A percentile compares a stretch with the other conserved stretches of the same genome.
phyloP scores from a whole-genome alignment of 2,888 invertebrate species.

The Rhogogaster chlorosoma region DNA sequence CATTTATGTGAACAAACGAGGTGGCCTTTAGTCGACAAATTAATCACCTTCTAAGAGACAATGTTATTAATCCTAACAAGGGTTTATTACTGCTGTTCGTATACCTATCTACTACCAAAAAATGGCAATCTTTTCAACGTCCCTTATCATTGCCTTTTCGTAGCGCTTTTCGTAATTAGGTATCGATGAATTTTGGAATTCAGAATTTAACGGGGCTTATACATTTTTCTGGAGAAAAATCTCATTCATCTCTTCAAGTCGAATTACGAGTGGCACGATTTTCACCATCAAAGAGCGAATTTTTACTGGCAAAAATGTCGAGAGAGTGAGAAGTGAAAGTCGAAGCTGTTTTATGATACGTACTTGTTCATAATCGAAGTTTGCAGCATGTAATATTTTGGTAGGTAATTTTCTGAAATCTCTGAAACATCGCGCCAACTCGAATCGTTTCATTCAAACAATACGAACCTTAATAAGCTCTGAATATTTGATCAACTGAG shows the following conservation, averaged over 20 bases:
- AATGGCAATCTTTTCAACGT: not conserved
- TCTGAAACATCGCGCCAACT: not conserved
- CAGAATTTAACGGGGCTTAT: not conserved
- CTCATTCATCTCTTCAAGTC: no score
- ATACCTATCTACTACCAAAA: not conserved
- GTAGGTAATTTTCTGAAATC: not conserved
- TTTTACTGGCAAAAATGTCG: no score
- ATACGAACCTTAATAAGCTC: slow-evolving; percentile 39
- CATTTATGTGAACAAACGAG: slow-evolving; percentile 29
- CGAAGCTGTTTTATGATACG: no score
- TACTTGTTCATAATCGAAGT: no score
- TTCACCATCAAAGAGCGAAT: no score
- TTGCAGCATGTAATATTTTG: not conserved
- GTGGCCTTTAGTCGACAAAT: not conserved
- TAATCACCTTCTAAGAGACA: slow-evolving; percentile 2
- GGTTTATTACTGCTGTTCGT: not conserved
- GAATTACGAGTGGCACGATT: no score
- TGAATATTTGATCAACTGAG: slow-evolving; percentile 39
- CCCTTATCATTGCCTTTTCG: not conserved
- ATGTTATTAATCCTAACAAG: slow-evolving; percentile 4
- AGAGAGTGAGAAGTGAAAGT: no score
- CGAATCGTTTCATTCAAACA: slow-evolving; percentile 1
- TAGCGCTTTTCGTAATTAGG: no score
- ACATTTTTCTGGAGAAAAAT: no score
- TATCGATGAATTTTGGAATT: not conserved